A percentile compares a stretch with the other conserved stretches of the same genome.
These are phyloP conservation scores for Octomys mimax DNA, from an alignment of 2,797 vertebrate species.

Conservation along the genomic window DNA sequence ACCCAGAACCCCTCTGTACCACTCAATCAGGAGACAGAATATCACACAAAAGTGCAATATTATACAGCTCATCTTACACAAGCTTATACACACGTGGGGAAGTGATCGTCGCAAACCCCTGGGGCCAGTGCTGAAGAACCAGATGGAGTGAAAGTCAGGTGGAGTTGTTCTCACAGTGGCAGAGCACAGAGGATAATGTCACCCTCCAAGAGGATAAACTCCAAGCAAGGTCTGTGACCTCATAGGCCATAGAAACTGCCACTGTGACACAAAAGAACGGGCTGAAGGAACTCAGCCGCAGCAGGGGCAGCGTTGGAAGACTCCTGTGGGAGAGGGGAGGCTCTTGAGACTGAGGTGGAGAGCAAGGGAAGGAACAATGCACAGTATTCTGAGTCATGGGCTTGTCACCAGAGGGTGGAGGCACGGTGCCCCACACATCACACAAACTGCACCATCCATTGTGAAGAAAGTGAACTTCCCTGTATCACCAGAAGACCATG, in stretches of 20 bases:
- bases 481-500: not conserved
- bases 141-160: not conserved
- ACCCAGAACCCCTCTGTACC: not conserved
- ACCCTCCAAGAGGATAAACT: not conserved
- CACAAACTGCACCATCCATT: not conserved
- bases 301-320: not conserved
- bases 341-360: not conserved
- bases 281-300: not conserved
- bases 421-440: accelerated
- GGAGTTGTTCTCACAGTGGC: not conserved
- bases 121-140: not conserved
- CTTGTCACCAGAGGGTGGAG: not conserved
- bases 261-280: not conserved
- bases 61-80: not conserved
- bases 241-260: not conserved
- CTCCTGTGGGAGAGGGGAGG: not conserved
- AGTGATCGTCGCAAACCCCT: not conserved
- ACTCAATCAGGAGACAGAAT: not conserved
- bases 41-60: not conserved
- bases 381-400: not conserved
- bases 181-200: not conserved
- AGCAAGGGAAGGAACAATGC: not conserved
- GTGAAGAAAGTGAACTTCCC: not conserved
- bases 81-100: not conserved
- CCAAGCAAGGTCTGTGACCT: not conserved